Percentiles rank a stretch among this genome's conserved stretches.
Evolutionary conservation across 2,797 vertebrate genomes (phyloP).

Genomic region (Chiropotes sagulatus): DNA sequence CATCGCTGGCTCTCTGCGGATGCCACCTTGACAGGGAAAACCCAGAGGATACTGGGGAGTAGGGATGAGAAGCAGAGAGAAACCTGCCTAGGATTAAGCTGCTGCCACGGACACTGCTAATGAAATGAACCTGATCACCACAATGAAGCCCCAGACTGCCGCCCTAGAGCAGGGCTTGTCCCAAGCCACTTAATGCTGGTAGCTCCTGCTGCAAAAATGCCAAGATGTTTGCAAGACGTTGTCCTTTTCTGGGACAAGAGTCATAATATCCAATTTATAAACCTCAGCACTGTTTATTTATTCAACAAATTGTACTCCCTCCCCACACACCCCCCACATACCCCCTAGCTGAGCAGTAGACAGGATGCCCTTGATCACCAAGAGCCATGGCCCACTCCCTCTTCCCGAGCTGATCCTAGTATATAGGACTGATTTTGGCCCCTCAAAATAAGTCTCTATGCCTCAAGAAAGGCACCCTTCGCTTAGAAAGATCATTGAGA

Average conservation of each 20-base stretch:
- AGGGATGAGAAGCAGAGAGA: not conserved
- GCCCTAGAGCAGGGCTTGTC: not conserved
- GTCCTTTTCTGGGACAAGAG: not conserved
- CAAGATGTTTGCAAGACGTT: not conserved
- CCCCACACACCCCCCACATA: accelerated
- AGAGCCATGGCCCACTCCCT: not conserved
- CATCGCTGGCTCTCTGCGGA: not conserved
- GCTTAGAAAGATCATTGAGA: not conserved
- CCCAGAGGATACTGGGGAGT: not conserved
- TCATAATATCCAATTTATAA: not conserved
- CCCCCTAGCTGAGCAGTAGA: not conserved
- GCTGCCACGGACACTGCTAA: not conserved
- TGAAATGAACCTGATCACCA: not conserved
- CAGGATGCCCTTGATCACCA: not conserved
- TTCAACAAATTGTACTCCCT: not conserved
- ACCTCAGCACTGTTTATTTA: not conserved
- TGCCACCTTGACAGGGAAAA: not conserved
- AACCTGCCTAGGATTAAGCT: not conserved
- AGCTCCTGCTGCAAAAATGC: not conserved
- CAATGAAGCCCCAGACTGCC: not conserved
- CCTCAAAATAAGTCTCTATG: not conserved
- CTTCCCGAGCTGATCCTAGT: not conserved
- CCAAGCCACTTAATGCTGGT: not conserved
- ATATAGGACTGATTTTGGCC: not conserved
- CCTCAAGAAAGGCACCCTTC: not conserved